Evolutionary conservation across 2,888 invertebrate genomes (phyloP), one percentile per base, ranked within the genome.

Genomic region (Apodemia mormo): DNA sequence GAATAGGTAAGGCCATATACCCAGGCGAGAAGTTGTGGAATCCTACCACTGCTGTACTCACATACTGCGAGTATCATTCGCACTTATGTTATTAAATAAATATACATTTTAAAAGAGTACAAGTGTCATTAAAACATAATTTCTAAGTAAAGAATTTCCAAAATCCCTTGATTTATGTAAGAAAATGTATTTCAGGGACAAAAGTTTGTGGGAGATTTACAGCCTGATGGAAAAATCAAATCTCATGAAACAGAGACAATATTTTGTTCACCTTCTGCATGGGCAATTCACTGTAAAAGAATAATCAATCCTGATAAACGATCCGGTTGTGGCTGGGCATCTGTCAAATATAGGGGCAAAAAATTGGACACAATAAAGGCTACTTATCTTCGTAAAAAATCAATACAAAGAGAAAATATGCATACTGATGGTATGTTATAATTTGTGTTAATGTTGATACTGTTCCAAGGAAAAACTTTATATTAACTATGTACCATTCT

Each of bases 301-400:
- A 96, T 97, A 71, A 97, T 98, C 68, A 98, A 98, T 87, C 98
- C 98, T 0, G 97, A 97, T 74, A 98, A 98, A 86, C 97, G 97
- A 81, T 97, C 97, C 56, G 98, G 98, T 1, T 98, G 98, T 90
- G 98, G 98, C 2, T 98, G 98, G 98, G 97, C 97, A 2, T 97
- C 97, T 2, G 97, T 97, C 52, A 96, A 97, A 81, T 98, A 98
- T 81, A 96, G 95, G 83, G 97, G 97, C 1, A 96, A 96, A 81
- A 98, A 98, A 86, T 88, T 98, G 81, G 98, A 98, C 85, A 96
- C 96, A 5, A 98, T 97, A 82, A 98, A 98, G 88, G 96, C 97
- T 75, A 95, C 96, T 70, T 98, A 97, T 95, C 95, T 97, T 77
- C 94, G 96, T 70, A 97, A 95, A 80, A 95, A 95, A 79, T 94